Evolutionary conservation across 2,888 invertebrate species (phyloP), one percentile per base, ranked within the genome.

Genomic region (Sycophila texana): DNA sequence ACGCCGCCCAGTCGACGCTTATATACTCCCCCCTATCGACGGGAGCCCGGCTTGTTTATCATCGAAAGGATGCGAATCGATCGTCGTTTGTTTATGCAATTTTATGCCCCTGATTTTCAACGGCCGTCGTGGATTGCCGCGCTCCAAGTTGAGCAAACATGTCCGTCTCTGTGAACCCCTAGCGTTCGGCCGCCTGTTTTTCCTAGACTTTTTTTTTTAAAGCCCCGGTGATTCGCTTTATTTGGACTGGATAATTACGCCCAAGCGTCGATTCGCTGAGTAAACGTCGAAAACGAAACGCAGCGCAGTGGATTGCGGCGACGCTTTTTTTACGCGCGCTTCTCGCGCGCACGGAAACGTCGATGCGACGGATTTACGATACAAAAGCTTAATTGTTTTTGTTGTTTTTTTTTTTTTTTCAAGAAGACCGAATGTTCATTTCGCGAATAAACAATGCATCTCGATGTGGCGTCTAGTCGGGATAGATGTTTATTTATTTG

Each of bases 61-160:
- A 60, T 70, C 18, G 49, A 51, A 49, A 58, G 57, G 74, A 63
- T n/a, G 22, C 5, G 57, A 74, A 82, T 83, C 81, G 77, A 77
- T 75, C 55, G 75, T 66, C 74, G 75, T 82, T 83, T 81, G 81
- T 82, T 83, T 83, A 82, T 83, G 76, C 75, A 81, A 79, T 80
- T 83, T 83, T 82, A 82, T 75, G 77, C 77, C 26, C 26, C 66
- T 67, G 74, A 78, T 81, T 75, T 75, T 72, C 75, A 74, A 60
- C 66, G 26, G 61, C 30, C 49, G 12, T 0, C 53, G 20, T 0
- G 47, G 55, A 51, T 57, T 74, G 67, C 68, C 39, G 39, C 18
- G 16, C 47, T 22, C 18, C n/a, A 60, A 68, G 63, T 57, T 65
- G 65, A 70, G 70, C 70, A 79, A 79, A 74, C 65, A 79, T 14